phyloP scores from a whole-genome alignment of 1,140 invertebrate species.

The Pachypeltis micranthus region DNA sequence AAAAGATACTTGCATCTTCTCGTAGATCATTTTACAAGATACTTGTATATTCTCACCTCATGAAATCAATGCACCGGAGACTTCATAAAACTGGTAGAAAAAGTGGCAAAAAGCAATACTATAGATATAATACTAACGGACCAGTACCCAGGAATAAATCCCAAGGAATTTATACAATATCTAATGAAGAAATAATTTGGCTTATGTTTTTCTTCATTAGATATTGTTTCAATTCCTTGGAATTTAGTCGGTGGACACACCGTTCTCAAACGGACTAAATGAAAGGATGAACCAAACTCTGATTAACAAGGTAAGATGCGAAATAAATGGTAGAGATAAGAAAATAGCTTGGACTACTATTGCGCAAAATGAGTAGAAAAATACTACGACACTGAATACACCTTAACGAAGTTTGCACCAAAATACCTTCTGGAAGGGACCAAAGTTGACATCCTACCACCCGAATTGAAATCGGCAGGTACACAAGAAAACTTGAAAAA shows the following conservation, averaged over 20 bases:
- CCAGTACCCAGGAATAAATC: constrained; percentile 33
- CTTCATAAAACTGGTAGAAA: constrained; percentile 33
- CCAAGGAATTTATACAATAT: constrained; percentile 28
- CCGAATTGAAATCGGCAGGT: neutral
- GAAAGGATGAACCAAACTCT: constrained; percentile 21
- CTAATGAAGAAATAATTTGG: constrained; percentile 13
- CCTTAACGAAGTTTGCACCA: constrained; percentile 13
- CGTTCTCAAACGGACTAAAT: constrained; percentile 23
- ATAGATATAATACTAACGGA: constrained; percentile 31
- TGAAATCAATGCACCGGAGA: constrained; percentile 30
- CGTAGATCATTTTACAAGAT: no score
- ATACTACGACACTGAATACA: constrained; percentile 14
- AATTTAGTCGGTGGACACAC: no score
- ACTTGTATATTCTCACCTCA: constrained; percentile 31
- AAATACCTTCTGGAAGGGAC: constrained; percentile 3
- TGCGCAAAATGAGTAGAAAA: constrained; percentile 12
- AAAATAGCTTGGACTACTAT: constrained; percentile 17
- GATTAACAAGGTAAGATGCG: constrained; percentile 21
- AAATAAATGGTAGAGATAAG: constrained; percentile 2
- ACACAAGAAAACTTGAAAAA: neutral
- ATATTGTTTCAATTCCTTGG: no score
- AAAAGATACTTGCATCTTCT: constrained; percentile 31
- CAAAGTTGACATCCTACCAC: neutral
- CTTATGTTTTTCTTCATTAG: constrained; percentile 20
- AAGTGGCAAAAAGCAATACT: constrained; percentile 19